Base-by-base conservation (phyloP, 2,113 vertebrate genomes). In the Abramis brama region DNA sequence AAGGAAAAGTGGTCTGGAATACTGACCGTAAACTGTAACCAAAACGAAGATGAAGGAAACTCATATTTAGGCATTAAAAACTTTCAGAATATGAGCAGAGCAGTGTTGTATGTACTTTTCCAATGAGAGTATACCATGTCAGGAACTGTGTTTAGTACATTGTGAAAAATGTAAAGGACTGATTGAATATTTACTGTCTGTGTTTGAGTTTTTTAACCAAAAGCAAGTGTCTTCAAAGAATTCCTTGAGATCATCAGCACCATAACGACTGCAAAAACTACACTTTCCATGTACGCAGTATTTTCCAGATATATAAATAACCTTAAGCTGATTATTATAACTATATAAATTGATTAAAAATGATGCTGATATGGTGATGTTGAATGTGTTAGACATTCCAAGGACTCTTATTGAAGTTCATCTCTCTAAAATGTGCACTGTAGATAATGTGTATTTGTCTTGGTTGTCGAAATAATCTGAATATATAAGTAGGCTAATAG, bases 1-100 rank as follows among this genome's bases (percentile, higher is more conserved):
- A 82, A 70, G 45, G 45, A n/a, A 70, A 27, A 52, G 62, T 70
- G 15, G 59, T 60, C 19, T 43, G 11, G 25, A 82, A 70, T 81
- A 19, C 23, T 66, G 62, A 55, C 62, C 62, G 12, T 33, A 82
- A 70, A 82, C 80, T 70, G 45, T 82, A 52, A 33, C 45, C 17
- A 82, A 50, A n/a, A 50, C 13, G 19, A 52, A 27, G 36, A 19
- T 43, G 78, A 27, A 62, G 43, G 19, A 15, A 68, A 68, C 62
- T 82, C 9, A 17, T 47, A 33, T 68, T 50, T 52, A 62, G 62
- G 79, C 79, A 82, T 82, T 82, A 68, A 62, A 57, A 52, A 21
- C 25, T 33, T 19, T 64, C 52, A 59, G 33, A 64, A 81, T 45
- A 47, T 64, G 8, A 19, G 10, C 79, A 45, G 59, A 81, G n/a